Percentiles rank a stretch among this genome's conserved stretches.
Conservation (phyloP, 2,797 vertebrate species). For the Lemur catta region DNA sequence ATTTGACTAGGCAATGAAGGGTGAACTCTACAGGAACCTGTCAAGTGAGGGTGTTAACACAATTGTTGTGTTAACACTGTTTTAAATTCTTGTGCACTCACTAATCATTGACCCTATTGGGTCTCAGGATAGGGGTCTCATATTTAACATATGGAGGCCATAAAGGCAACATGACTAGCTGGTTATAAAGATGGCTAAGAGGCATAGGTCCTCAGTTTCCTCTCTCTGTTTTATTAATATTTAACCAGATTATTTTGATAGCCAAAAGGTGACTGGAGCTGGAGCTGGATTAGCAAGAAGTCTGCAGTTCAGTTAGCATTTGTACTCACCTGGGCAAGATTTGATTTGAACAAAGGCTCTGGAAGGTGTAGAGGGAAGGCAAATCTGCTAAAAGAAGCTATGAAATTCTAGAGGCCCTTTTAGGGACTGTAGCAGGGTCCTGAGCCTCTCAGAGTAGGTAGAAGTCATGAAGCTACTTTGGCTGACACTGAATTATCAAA, state of each 20-base stretch:
- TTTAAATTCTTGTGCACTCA: neutral
- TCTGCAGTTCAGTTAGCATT: neutral
- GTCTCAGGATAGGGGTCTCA: neutral
- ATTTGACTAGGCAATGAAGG: neutral
- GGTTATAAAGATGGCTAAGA: neutral
- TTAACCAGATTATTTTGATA: constrained; percentile 8
- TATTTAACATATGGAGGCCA: neutral
- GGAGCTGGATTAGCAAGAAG: neutral
- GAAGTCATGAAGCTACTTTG: neutral
- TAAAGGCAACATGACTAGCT: neutral
- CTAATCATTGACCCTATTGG: neutral
- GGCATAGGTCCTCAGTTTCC: neutral
- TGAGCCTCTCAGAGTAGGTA: neutral
- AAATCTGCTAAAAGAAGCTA: neutral
- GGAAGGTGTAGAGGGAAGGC: neutral
- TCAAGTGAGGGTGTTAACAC: neutral
- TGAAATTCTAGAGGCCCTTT: neutral
- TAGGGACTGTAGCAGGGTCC: neutral
- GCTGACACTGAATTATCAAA: neutral
- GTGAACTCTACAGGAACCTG: neutral
- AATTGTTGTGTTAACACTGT: neutral
- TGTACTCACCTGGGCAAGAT: neutral
- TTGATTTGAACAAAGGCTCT: neutral
- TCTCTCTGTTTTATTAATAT: neutral
- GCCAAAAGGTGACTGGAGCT: neutral